These are phyloP conservation scores for Camponotus vicinus DNA, from an alignment of 1,140 invertebrate species.

Conservation along the genomic window DNA sequence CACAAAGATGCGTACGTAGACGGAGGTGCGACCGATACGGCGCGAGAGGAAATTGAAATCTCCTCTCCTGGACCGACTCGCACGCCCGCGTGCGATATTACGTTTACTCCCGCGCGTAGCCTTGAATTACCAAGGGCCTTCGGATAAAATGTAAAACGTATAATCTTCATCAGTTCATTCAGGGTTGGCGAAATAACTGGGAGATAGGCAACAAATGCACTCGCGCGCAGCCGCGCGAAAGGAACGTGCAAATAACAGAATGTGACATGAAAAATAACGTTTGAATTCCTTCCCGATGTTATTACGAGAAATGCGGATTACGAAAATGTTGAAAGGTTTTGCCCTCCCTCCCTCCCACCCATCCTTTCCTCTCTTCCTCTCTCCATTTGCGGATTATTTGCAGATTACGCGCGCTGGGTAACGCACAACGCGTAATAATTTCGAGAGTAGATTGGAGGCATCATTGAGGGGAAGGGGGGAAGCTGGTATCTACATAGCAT, in stretches of 20 bases:
- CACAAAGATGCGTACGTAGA: conserved; percentile 53
- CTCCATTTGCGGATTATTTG: conserved; percentile 25
- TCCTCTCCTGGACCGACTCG: conserved; percentile 32
- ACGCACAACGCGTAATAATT: conserved; percentile 35
- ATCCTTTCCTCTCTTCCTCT: no score
- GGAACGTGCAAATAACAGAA: conserved; percentile 42
- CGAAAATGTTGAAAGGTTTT: conserved; percentile 21
- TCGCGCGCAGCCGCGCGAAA: not conserved
- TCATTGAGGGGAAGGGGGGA: conserved; percentile 20
- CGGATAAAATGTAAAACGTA: conserved; percentile 69
- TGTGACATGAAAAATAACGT: conserved; percentile 43
- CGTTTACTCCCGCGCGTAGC: conserved; percentile 48
- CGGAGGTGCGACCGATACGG: conserved; percentile 65
- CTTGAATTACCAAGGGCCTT: conserved; percentile 69
- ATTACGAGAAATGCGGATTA: conserved; percentile 40
- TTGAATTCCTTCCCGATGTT: conserved; percentile 14
- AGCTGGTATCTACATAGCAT: conserved; percentile 19
- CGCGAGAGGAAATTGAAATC: conserved; percentile 58
- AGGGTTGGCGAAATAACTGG: conserved; percentile 52
- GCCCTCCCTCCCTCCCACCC: no score
- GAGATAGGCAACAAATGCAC: conserved; percentile 41
- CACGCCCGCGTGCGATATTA: conserved; percentile 36
- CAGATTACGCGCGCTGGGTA: conserved; percentile 37
- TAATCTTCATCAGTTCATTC: conserved; percentile 48
- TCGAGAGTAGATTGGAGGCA: conserved; percentile 25